A percentile compares a stretch with the other conserved stretches of the same genome.
phyloP scores from a whole-genome alignment of 2,797 vertebrate species.

The Setipinna tenuifilis region DNA sequence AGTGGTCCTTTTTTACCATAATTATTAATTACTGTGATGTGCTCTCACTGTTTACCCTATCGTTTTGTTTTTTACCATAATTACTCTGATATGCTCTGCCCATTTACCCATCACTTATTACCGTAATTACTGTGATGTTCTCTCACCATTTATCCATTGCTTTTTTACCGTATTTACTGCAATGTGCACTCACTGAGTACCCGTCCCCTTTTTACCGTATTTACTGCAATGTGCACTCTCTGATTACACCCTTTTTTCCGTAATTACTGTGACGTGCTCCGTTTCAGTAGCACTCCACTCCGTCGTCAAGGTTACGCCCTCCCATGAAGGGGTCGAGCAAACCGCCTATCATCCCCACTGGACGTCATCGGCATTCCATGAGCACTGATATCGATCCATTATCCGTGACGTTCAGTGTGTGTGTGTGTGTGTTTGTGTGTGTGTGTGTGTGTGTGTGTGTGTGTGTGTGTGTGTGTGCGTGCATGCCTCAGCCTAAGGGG shows the following conservation, averaged over 20 bases:
- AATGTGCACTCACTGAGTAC: too few relatives aligned
- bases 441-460: not conserved
- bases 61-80: too few relatives aligned
- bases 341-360: conserved; percentile 1
- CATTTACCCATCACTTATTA: too few relatives aligned
- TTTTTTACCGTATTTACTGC: too few relatives aligned
- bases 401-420: conserved; percentile 15
- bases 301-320: not conserved
- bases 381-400: not conserved
- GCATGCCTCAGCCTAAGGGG: not conserved
- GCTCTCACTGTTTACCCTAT: too few relatives aligned
- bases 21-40: too few relatives aligned
- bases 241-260: not conserved
- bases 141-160: too few relatives aligned
- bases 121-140: too few relatives aligned
- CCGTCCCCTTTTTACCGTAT: too few relatives aligned
- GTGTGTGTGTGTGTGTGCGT: not conserved
- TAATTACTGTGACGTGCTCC: conserved; percentile 17
- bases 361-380: not conserved
- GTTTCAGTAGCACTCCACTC: not conserved
- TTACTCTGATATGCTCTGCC: too few relatives aligned
- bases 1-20: not conserved
- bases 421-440: conserved; percentile 59
- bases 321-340: not conserved
- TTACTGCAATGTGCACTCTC: too few relatives aligned